Base-by-base conservation (phyloP, 2,113 vertebrate genomes). In the Acrocephalus kingi region DNA sequence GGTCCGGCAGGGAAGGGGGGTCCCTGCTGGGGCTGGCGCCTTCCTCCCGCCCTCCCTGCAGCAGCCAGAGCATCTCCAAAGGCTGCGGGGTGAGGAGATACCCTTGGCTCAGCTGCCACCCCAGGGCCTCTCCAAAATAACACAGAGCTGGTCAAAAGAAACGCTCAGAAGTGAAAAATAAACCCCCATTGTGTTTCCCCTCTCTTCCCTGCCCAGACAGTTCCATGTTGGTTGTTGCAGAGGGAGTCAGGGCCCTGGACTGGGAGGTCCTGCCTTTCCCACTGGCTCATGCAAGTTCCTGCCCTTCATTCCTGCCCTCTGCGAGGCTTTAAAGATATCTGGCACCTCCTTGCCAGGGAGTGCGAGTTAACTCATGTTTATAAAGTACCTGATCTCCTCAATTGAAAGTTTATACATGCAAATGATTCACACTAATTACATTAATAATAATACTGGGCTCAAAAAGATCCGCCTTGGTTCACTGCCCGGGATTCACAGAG, bases 361-460 rank as follows among this genome's bases (percentile, higher is more conserved):
- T 27, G 49, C 1, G 33, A 71, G 76, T 90, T 89, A 87, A 84
- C 10, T 37, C 15, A 0, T 89, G 94, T 93, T 96, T 95, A 87
- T 52, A 61, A 97, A 95, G 96, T 62, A 89, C 76, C 92, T 23
- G 85, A 75, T 88, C 85, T 67, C 92, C 88, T 82, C 92, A 33
- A 89, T 7, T 55, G 83, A 46, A 95, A 96, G 86, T 96, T 95
- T 96, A 76, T 81, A 92, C 88, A 89, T 84, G 80, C 92, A 94
- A 96, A 96, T 76, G 85, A 93, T 75, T 92, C 83, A 35, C 62
- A 27, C 90, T 95, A 96, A 96, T 96, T 92, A 86, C 83, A 95
- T 95, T 87, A 95, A 95, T 94, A 95, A 93, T 89, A 92, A 96
- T 92, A 45, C 73, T 15, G 16, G 90, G 66, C 93, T 96, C 61